phyloP scores from a whole-genome alignment of 2,113 vertebrate species.

The Nothobranchius furzeri region DNA sequence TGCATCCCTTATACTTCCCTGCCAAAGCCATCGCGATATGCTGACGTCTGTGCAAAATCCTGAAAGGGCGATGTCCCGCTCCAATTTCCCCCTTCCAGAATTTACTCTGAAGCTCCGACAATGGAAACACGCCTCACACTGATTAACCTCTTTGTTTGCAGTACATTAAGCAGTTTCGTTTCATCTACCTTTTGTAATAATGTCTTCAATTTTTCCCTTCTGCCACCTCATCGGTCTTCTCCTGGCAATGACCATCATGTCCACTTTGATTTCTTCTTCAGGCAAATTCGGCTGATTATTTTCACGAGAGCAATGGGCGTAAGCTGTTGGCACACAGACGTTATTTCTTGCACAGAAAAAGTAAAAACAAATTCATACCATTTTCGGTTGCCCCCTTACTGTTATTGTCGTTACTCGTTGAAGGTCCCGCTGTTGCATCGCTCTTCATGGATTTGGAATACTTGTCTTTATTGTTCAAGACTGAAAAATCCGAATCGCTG shows the following conservation, averaged over 20 bases:
- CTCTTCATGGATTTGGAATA: not conserved
- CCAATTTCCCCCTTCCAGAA: no score
- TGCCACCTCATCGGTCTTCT: constrained; percentile 88
- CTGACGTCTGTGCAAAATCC: no score
- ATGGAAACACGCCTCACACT: not conserved
- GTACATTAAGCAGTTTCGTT: not conserved
- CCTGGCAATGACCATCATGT: constrained; percentile 87
- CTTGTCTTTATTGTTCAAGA: constrained; percentile 19
- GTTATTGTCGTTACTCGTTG: constrained; percentile 5
- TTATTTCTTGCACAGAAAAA: no score
- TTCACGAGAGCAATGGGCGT: constrained; percentile 28
- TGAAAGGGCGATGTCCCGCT: no score
- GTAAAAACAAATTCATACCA: no score
- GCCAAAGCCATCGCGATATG: no score
- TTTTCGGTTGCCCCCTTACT: constrained; percentile 23
- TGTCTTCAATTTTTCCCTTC: constrained; percentile 86
- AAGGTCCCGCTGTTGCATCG: not conserved
- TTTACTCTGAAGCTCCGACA: no score
- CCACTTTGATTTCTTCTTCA: constrained; percentile 82
- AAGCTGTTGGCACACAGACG: constrained; percentile 11
- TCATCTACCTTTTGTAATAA: constrained; percentile 80
- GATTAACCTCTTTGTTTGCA: not conserved
- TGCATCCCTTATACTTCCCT: no score
- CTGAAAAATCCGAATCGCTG: constrained; percentile 38
- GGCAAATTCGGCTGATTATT: constrained; percentile 62